Evolutionary conservation across 2,113 vertebrate genomes (phyloP).

Genomic region (Myotis davidii): DNA sequence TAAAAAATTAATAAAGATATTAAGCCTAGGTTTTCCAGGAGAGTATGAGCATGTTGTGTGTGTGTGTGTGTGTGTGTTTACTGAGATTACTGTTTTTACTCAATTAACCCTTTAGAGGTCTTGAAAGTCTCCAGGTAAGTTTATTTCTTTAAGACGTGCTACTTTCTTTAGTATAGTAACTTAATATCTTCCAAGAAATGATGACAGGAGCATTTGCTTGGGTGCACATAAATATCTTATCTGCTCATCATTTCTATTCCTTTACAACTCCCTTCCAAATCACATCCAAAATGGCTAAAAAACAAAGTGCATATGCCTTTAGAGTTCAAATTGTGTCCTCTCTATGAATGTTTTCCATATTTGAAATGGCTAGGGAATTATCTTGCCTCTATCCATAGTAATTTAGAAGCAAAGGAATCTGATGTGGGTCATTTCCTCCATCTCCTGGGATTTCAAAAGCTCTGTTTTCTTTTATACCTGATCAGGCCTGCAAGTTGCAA

Average conservation of each 20-base stretch:
- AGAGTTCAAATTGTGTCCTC: slow-evolving; percentile 57
- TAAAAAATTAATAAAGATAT: not conserved
- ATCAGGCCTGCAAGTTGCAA: slow-evolving; percentile 77
- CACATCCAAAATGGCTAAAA: slow-evolving; percentile 45
- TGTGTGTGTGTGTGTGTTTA: not conserved
- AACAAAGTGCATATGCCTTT: slow-evolving; percentile 63
- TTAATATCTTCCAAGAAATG: slow-evolving; percentile 49
- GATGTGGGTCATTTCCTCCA: slow-evolving; percentile 65
- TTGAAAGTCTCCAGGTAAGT: slow-evolving; percentile 68
- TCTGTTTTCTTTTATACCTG: slow-evolving; percentile 83
- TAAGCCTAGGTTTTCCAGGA: not conserved
- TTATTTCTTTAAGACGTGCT: slow-evolving; percentile 10
- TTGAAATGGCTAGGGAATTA: slow-evolving; percentile 74
- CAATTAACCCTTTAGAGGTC: not conserved
- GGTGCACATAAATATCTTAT: slow-evolving; percentile 52
- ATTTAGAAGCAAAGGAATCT: slow-evolving; percentile 73
- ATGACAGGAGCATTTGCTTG: slow-evolving; percentile 62
- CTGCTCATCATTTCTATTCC: slow-evolving; percentile 47
- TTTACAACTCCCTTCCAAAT: slow-evolving; percentile 61
- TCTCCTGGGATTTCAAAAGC: slow-evolving; percentile 78
- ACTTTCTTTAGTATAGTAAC: not conserved
- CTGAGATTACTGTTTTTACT: not conserved
- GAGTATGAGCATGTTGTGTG: not conserved
- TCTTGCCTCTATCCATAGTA: slow-evolving; percentile 67
- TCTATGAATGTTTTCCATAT: slow-evolving; percentile 76